phyloP scores from a whole-genome alignment of 35 echinoderm and acorn worm genomes.

The Lytechinus pictus region DNA sequence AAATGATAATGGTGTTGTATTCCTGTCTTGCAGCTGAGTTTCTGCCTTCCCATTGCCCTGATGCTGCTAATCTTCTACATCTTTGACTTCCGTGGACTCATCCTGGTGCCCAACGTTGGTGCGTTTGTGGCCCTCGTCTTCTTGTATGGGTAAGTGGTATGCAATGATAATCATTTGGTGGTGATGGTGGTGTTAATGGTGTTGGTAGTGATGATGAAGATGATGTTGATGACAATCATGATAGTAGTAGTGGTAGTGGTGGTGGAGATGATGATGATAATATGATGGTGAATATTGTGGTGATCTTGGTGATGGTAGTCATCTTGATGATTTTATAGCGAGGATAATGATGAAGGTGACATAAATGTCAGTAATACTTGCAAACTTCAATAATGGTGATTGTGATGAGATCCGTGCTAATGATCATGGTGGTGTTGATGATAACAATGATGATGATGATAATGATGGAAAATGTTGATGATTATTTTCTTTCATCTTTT shows the following conservation, averaged over 20 bases:
- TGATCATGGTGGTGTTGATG: too few relatives aligned
- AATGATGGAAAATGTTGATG: too few relatives aligned
- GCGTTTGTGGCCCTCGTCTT: conserved; percentile 50
- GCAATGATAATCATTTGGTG: neutral
- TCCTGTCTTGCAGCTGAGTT: conserved; percentile 49
- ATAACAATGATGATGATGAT: too few relatives aligned
- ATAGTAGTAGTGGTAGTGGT: neutral
- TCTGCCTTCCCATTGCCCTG: conserved; percentile 43
- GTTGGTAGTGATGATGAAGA: neutral
- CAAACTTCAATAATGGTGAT: neutral
- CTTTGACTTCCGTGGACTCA: conserved; percentile 39
- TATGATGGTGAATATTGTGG: neutral
- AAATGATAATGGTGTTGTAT: neutral
- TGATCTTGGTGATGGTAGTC: neutral
- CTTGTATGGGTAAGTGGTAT: conserved; percentile 55
- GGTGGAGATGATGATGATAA: neutral
- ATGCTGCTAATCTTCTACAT: conserved; percentile 37
- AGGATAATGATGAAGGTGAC: too few relatives aligned
- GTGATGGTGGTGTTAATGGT: neutral
- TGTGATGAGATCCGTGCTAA: neutral
- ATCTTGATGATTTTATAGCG: too few relatives aligned
- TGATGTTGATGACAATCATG: neutral
- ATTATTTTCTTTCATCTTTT: too few relatives aligned
- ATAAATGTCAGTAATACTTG: too few relatives aligned
- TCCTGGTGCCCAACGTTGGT: conserved; percentile 22